A percentile compares a stretch with the other conserved stretches of the same genome.
Evolutionary conservation across 2,113 vertebrate species (phyloP).

Genomic region (Falco punctatus): DNA sequence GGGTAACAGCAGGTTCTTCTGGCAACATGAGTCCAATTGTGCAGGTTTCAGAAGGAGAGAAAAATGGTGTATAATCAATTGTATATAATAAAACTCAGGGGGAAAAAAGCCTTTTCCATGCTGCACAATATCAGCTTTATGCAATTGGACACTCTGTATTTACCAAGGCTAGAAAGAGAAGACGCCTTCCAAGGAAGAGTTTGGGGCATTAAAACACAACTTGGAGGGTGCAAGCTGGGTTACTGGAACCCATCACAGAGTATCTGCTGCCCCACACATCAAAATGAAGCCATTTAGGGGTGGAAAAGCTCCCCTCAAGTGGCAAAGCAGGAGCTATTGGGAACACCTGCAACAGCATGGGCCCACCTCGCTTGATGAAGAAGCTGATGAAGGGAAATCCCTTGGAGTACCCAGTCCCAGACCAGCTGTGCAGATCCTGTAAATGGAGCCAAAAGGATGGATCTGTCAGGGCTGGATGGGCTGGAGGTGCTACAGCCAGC

Average conservation of each 20-base stretch:
- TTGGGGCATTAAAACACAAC: neutral
- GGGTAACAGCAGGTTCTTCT: conserved; percentile 70
- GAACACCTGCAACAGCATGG: neutral
- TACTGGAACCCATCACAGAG: neutral
- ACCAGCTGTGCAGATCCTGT: neutral
- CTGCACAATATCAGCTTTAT: conserved; percentile 61
- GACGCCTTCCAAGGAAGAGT: conserved; percentile 24
- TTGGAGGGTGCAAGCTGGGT: neutral
- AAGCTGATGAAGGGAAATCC: neutral
- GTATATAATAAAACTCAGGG: conserved; percentile 62
- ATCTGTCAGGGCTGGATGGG: neutral
- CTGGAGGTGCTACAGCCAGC: neutral
- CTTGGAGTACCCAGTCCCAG: too few relatives aligned
- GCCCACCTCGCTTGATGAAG: neutral
- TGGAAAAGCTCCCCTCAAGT: neutral
- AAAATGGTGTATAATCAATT: conserved; percentile 69
- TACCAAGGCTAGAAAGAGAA: conserved; percentile 24
- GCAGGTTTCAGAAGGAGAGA: conserved; percentile 66
- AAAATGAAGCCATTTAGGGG: neutral
- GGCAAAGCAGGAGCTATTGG: neutral
- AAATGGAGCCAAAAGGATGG: neutral
- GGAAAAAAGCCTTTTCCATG: conserved; percentile 66
- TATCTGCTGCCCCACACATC: neutral
- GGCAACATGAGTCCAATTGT: conserved; percentile 68
- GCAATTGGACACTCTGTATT: conserved; percentile 63